Percentiles rank a stretch among this genome's conserved stretches.
phyloP scores from a whole-genome alignment of 2,113 vertebrate species.

The Microtus pennsylvanicus region DNA sequence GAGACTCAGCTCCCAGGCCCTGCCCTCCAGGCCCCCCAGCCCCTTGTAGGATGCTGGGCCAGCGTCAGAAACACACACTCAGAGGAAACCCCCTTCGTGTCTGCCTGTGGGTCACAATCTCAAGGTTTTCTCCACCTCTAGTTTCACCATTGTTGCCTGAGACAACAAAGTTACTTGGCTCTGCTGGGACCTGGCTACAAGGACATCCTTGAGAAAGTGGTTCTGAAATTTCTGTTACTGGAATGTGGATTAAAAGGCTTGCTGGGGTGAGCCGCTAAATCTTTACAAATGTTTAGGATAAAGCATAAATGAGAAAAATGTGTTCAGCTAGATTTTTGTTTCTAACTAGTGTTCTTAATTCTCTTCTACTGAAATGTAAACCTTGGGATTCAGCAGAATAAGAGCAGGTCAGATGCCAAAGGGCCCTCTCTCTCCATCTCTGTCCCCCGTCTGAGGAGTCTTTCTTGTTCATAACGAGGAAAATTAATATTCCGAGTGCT shows the following conservation, averaged over 20 bases:
- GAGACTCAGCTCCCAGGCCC: neutral
- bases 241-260: conserved; percentile 72
- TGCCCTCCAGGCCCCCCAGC: neutral
- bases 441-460: too few relatives aligned
- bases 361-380: conserved; percentile 53
- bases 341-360: conserved; percentile 68
- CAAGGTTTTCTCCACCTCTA: neutral
- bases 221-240: conserved; percentile 68
- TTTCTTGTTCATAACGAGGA: neutral
- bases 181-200: neutral
- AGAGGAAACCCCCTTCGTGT: neutral
- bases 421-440: neutral
- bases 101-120: neutral
- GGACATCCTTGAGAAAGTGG: conserved; percentile 51
- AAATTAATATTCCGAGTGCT: neutral
- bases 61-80: accelerated
- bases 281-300: conserved; percentile 80
- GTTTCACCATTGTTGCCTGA: neutral
- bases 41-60: neutral
- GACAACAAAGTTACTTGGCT: conserved; percentile 4
- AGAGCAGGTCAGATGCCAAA: neutral
- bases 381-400: neutral
- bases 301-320: conserved; percentile 77
- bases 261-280: conserved; percentile 67
- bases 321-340: conserved; percentile 56